These are phyloP conservation scores for Cephus sareptanus DNA, from an alignment of 2,888 invertebrate species.

Conservation along the genomic window DNA sequence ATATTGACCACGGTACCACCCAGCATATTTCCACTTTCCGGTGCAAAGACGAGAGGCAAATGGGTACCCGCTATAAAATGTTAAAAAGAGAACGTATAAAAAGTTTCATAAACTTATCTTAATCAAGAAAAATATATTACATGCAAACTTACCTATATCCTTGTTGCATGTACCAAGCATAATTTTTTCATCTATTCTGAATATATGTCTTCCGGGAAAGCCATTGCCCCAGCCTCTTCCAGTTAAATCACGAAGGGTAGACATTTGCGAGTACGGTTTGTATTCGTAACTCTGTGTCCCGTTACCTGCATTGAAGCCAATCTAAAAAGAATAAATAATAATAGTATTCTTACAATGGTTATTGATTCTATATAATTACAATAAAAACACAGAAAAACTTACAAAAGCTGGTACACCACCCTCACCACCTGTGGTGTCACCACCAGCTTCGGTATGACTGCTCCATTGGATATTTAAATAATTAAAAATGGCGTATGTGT, in stretches of 20 bases:
- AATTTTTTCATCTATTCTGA: slow-evolving; percentile 94
- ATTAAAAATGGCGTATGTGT: slow-evolving; percentile 95
- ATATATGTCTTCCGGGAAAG: slow-evolving; percentile 91
- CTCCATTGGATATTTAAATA: slow-evolving; percentile 93
- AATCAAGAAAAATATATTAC: background rate
- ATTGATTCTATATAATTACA: background rate
- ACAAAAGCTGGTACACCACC: slow-evolving; percentile 90
- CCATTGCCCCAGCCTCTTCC: slow-evolving; percentile 89
- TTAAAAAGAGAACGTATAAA: background rate
- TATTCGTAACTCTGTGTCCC: slow-evolving; percentile 91
- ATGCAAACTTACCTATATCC: slow-evolving; percentile 76
- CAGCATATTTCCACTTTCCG: slow-evolving; percentile 96
- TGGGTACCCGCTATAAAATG: slow-evolving; percentile 77
- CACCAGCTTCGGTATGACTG: slow-evolving; percentile 90
- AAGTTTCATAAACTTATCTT: background rate
- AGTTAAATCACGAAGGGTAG: slow-evolving; percentile 84
- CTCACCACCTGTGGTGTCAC: slow-evolving; percentile 87
- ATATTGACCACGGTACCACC: slow-evolving; percentile 97
- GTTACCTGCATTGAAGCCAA: slow-evolving; percentile 97
- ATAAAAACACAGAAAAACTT: slow-evolving; percentile 63
- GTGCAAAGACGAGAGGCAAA: slow-evolving; percentile 87
- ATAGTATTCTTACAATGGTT: background rate
- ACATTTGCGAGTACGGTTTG: slow-evolving; percentile 88
- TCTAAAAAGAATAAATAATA: slow-evolving; percentile 68
- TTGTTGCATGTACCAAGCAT: slow-evolving; percentile 93